Conservation (phyloP, 2,797 vertebrate genomes). For the Lepilemur ruficaudatus region DNA sequence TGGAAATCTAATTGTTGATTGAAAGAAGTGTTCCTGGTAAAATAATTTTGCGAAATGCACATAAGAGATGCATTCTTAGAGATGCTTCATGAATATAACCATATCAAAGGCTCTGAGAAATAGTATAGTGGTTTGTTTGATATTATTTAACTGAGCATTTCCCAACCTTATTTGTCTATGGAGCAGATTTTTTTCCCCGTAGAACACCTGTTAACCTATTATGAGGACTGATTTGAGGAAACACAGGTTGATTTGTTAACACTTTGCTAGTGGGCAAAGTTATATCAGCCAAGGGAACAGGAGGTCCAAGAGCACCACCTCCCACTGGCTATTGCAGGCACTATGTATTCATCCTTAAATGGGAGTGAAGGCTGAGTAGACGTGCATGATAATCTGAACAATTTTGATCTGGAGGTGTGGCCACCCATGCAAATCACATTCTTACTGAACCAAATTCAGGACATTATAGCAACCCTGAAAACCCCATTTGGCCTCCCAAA, state of each 20-base stretch:
- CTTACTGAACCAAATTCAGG: background rate
- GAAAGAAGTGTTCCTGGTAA: background rate
- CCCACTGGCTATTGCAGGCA: background rate
- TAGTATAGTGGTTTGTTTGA: background rate
- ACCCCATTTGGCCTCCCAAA: background rate
- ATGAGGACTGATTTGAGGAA: background rate
- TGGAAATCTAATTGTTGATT: background rate
- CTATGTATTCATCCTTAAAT: background rate
- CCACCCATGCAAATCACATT: background rate
- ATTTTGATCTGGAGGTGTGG: background rate
- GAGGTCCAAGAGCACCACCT: background rate
- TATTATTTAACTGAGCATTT: background rate
- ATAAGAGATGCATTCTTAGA: background rate
- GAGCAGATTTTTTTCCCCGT: background rate
- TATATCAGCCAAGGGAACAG: background rate
- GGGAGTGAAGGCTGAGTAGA: background rate
- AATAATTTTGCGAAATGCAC: background rate
- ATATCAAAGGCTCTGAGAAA: background rate
- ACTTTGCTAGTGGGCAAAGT: background rate
- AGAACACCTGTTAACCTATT: background rate
- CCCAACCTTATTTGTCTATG: background rate
- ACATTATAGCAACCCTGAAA: background rate
- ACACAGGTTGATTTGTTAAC: background rate
- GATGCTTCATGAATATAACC: background rate
- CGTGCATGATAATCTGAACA: background rate